Evolutionary conservation across 2,888 invertebrate genomes (phyloP).

Genomic region (Lasiommata megera): DNA sequence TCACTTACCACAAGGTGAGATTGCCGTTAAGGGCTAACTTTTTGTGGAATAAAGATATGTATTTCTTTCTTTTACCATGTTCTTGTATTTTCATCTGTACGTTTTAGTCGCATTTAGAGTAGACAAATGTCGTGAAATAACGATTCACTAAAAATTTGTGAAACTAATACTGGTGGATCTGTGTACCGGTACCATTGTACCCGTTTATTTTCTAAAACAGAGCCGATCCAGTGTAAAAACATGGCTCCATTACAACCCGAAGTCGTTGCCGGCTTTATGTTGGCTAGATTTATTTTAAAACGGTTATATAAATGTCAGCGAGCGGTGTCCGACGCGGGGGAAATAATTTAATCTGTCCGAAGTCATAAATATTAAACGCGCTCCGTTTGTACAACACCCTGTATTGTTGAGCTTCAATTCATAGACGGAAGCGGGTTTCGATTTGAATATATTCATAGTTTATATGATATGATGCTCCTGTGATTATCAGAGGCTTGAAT

Average conservation of each 20-base stretch:
- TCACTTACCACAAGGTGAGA: too few relatives aligned
- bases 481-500: too few relatives aligned
- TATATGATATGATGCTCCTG: too few relatives aligned
- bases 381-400: constrained; percentile 49
- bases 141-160: too few relatives aligned
- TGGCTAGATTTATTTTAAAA: constrained; percentile 50
- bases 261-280: constrained; percentile 20
- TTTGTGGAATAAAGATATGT: too few relatives aligned
- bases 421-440: constrained; percentile 23
- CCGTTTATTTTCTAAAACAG: constrained; percentile 7
- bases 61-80: too few relatives aligned
- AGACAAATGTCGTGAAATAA: too few relatives aligned
- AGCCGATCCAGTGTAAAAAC: constrained; percentile 23
- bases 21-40: too few relatives aligned
- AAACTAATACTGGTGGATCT: not conserved
- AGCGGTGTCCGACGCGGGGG: constrained; percentile 37
- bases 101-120: too few relatives aligned
- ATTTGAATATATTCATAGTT: not conserved
- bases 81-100: too few relatives aligned
- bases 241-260: constrained; percentile 28
- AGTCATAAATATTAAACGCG: constrained; percentile 57
- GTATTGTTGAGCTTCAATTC: constrained; percentile 30
- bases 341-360: constrained; percentile 57
- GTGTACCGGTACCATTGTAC: not conserved
- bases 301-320: constrained; percentile 55